Base-by-base conservation (phyloP, 2,797 vertebrate genomes). In the Onychomys leucogaster region DNA sequence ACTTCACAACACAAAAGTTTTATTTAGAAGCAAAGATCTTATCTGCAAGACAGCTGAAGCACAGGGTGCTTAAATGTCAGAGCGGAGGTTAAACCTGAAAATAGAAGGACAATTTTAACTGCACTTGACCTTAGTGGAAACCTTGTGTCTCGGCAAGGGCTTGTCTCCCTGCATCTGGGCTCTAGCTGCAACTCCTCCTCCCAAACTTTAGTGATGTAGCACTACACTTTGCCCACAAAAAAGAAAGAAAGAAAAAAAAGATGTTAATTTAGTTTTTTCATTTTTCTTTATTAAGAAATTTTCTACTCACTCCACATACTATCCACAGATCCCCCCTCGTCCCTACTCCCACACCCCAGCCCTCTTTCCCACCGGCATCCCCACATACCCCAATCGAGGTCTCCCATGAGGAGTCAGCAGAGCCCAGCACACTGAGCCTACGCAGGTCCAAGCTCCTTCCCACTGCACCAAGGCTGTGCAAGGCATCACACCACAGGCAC, bases 241-340 rank as follows among this genome's bases (percentile, higher is more conserved):
- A 46, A 46, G 9, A 46, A 46, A 52, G 14, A 14, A 52, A n/a
- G n/a, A n/a, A n/a, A n/a, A n/a, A 52, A 55, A 55, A 55, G 55
- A 55, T 55, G 34, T 69, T 89, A 96, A 77, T 89, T 84, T 83
- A 46, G n/a, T n/a, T n/a, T n/a, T n/a, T n/a, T n/a, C n/a, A n/a
- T n/a, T n/a, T n/a, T n/a, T n/a, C n/a, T n/a, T n/a, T n/a, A n/a
- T n/a, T n/a, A n/a, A n/a, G n/a, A n/a, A n/a, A n/a, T n/a, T n/a
- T n/a, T n/a, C n/a, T n/a, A n/a, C n/a, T n/a, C n/a, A n/a, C n/a
- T n/a, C n/a, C n/a, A n/a, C n/a, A n/a, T n/a, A n/a, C n/a, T n/a
- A n/a, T n/a, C n/a, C n/a, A n/a, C n/a, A n/a, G n/a, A n/a, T n/a
- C n/a, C n/a, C n/a, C n/a, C n/a, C n/a, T n/a, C n/a, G n/a, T n/a